A percentile compares a stretch with the other conserved stretches of the same genome.
phyloP scores from a whole-genome alignment of 1,140 invertebrate species.

The Thalassaphorura encarpata region DNA sequence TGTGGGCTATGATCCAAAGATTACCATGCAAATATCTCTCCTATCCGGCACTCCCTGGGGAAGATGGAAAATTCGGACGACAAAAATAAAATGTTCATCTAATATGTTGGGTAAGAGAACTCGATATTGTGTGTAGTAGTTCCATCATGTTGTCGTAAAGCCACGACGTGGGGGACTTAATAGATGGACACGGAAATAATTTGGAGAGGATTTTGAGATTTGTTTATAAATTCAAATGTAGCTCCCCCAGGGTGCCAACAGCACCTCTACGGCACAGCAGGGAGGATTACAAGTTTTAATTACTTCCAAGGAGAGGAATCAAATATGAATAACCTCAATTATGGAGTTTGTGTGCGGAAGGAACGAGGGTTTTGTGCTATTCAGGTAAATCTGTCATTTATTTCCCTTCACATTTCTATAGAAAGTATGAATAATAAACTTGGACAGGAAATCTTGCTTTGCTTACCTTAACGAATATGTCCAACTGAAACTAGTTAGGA shows the following conservation, averaged over 20 bases:
- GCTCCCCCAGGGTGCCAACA: slow-evolving; percentile 77
- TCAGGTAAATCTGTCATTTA: slow-evolving; percentile 40
- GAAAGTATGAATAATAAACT: too few relatives aligned
- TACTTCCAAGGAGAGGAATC: slow-evolving; percentile 60
- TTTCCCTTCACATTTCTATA: background rate
- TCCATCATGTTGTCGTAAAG: background rate
- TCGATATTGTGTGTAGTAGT: background rate
- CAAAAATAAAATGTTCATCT: slow-evolving; percentile 23
- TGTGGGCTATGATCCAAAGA: slow-evolving; percentile 14
- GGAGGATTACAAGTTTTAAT: slow-evolving; percentile 69
- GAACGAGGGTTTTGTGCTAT: slow-evolving; percentile 82
- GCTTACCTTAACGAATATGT: too few relatives aligned
- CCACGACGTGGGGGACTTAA: background rate
- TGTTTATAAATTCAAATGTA: slow-evolving; percentile 33
- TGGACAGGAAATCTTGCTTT: too few relatives aligned
- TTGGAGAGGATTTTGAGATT: background rate
- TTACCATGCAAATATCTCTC: slow-evolving; percentile 8
- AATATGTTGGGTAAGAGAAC: slow-evolving; percentile 13
- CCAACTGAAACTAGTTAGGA: too few relatives aligned
- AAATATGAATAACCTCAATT: slow-evolving; percentile 58
- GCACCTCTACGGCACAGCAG: slow-evolving; percentile 67
- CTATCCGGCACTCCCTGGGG: slow-evolving; percentile 4
- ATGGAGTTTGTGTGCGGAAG: slow-evolving; percentile 70
- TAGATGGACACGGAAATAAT: background rate
- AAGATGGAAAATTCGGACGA: slow-evolving; percentile 27